Percentiles rank a stretch among this genome's conserved stretches.
Conservation (phyloP, 1,140 invertebrate species). For the Gonatopus flavifemur region DNA sequence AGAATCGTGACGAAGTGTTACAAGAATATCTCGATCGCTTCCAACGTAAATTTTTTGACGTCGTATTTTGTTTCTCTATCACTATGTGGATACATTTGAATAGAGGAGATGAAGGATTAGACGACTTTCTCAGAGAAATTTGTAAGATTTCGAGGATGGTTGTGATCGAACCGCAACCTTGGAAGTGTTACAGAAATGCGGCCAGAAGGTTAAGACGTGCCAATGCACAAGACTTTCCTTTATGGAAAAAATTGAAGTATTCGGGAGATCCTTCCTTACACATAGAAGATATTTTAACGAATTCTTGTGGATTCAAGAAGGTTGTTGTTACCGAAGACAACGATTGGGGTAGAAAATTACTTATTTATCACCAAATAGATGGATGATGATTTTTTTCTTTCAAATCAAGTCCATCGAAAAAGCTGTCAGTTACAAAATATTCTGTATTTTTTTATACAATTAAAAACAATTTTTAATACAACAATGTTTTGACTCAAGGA, state of each 20-base stretch:
- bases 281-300: conserved; percentile 63
- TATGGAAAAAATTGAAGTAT: conserved; percentile 62
- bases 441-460: too few relatives aligned
- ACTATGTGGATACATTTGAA: conserved; percentile 90
- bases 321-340: conserved; percentile 62
- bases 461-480: too few relatives aligned
- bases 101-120: conserved; percentile 71
- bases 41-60: conserved; percentile 64
- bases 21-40: conserved; percentile 51
- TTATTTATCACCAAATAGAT: conserved; percentile 51
- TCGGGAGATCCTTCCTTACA: conserved; percentile 62
- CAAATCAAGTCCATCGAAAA: too few relatives aligned
- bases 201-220: conserved; percentile 68
- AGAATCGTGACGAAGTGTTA: conserved; percentile 48
- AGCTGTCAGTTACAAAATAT: too few relatives aligned
- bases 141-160: conserved; percentile 61
- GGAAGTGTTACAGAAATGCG: conserved; percentile 78
- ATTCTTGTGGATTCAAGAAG: conserved; percentile 58
- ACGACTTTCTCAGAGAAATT: conserved; percentile 62
- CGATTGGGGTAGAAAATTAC: conserved; percentile 69
- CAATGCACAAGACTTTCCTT: conserved; percentile 62
- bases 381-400: not conserved
- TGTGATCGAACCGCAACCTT: conserved; percentile 78
- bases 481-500: too few relatives aligned
- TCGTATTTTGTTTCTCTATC: conserved; percentile 77